Base-by-base conservation (phyloP, 2,888 invertebrate genomes). In the Bellardia pandia region DNA sequence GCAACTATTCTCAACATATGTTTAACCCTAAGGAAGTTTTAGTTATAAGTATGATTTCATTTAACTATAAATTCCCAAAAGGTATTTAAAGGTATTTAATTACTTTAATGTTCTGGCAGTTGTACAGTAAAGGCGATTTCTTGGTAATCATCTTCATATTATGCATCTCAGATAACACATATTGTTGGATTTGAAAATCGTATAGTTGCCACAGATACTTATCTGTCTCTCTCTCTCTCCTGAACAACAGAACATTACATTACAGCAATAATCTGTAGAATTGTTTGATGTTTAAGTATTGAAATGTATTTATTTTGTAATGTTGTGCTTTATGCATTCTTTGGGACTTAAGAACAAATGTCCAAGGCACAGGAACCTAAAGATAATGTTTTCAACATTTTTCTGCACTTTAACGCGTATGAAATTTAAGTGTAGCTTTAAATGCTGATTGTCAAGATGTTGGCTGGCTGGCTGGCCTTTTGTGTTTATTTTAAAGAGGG, bases 391-490 rank as follows among this genome's bases (percentile, higher is more conserved):
- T 86, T 86, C 83, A 76, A 72, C 53, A 86, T 80, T 86, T 86
- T 84, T 80, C 80, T 86, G 82, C 86, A 86, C 84, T 86, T 86
- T 86, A 86, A 81, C 86, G 86, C 86, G 84, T 72, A 83, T 51
- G 76, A 75, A 79, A 86, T 86, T 79, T 83, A 86, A 86, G 75
- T 62, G 71, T 64, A 74, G 42, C 69, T 72, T 83, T 83, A 83
- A 83, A 84, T 80, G 86, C 72, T 60, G 84, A 82, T 84, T 86
- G 84, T 80, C 86, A 80, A 80, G 84, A 64, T 77, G 53, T 3
- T 33, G 16, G 45, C 68, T 76, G 37, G 53, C 3, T 33, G 16
- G 45, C 68, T 23, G 23, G 23, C 23, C 51, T 6, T 80, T 37
- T 51, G 62, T 16, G 33, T 2, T 37, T 40, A 71, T 58, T 23